Percentiles rank a stretch among this genome's conserved stretches.
These are phyloP conservation scores for Prietella phreatophila DNA, from an alignment of 2,113 vertebrate genomes.

Conservation along the genomic window DNA sequence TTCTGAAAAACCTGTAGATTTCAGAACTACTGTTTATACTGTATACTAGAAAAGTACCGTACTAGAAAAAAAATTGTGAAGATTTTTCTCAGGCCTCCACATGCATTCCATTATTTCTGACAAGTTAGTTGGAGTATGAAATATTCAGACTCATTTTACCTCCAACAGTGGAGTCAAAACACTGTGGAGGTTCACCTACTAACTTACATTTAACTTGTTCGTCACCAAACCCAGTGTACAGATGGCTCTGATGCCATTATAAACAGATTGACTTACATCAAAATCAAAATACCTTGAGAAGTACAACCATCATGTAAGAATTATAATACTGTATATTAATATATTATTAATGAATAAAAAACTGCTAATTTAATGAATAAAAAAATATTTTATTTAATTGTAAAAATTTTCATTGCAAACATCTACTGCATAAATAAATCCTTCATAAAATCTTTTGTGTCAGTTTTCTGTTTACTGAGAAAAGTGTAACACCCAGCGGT, in stretches of 20 bases:
- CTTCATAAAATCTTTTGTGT: not conserved
- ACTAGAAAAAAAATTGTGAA: not conserved
- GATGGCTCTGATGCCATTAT: not conserved
- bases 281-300: not conserved
- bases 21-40: not conserved
- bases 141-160: not conserved
- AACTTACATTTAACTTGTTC: not conserved
- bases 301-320: not conserved
- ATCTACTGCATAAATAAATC: not conserved
- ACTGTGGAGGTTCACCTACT: not conserved
- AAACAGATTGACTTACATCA: not conserved
- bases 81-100: no score
- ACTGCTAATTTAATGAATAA: not conserved
- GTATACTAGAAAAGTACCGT: not conserved
- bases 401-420: not conserved
- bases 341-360: not conserved
- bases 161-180: not conserved
- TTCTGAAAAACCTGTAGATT: not conserved
- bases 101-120: not conserved
- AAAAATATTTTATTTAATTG: no score
- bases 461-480: not conserved
- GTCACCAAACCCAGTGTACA: not conserved
- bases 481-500: slow-evolving; percentile 1
- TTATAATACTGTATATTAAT: not conserved
- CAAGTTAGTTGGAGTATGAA: not conserved